A percentile compares a stretch with the other conserved stretches of the same genome.
Evolutionary conservation across 2,113 vertebrate genomes (phyloP).

Genomic region (Nicator chloris): DNA sequence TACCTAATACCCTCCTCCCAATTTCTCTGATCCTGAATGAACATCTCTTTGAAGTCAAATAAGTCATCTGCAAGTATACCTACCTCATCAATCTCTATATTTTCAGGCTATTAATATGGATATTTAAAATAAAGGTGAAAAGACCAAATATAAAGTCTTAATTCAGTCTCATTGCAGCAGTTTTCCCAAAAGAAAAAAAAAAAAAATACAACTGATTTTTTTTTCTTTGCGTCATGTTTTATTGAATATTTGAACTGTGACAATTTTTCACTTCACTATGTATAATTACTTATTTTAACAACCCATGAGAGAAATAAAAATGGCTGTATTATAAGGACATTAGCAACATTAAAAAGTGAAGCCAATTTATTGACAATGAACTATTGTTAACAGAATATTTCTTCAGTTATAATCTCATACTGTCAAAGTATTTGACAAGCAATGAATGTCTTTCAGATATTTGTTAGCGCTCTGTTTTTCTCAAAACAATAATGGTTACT

Average conservation of each 20-base stretch:
- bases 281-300: background rate
- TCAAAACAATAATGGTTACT: background rate
- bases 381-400: background rate
- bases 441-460: background rate
- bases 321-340: background rate
- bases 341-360: background rate
- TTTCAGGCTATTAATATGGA: background rate
- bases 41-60: background rate
- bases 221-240: background rate
- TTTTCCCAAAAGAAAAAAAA: background rate
- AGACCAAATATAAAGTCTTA: background rate
- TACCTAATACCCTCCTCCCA: rapidly evolving
- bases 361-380: background rate
- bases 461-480: background rate
- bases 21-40: background rate
- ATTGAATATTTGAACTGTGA: background rate
- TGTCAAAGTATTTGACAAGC: background rate
- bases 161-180: background rate
- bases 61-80: background rate
- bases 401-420: background rate
- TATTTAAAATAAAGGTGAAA: background rate
- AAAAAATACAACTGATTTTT: background rate
- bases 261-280: background rate
- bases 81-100: background rate
- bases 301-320: background rate